Base-by-base conservation (phyloP, 2,113 vertebrate species). In the Columba livia region DNA sequence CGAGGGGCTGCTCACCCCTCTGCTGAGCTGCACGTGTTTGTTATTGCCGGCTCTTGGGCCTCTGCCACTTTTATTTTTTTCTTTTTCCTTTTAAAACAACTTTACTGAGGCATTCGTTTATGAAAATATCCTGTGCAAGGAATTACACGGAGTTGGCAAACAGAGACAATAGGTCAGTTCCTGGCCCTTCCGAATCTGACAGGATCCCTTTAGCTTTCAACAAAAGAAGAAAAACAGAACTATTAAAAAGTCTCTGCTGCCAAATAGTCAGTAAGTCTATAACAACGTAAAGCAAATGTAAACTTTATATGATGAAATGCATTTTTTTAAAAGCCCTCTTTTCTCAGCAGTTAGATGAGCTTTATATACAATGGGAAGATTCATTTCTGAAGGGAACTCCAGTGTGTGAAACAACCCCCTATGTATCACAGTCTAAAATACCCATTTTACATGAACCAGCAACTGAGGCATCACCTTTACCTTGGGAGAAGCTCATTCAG, bases 271-370 rank as follows among this genome's bases (percentile, higher is more conserved):
- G 28, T 42, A 69, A 81, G 57, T 34, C 50, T 62, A 6, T 75
- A 93, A 78, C 54, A 88, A 74, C 24, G 56, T 95, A 94, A 89
- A 89, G 56, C 47, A 86, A 95, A 93, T 93, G 69, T 84, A 97
- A 95, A 95, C 79, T 75, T 61, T 75, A 9, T 44, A 26, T 42
- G 77, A 92, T 78, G 36, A 95, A 95, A 85, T 24, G 36, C 21
- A 24, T 90, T 90, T 87, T 42, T 96, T 65, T 6, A 18, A 75
- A 87, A 77, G 18, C 25, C 10, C 18, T 78, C 23, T 89, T 91
- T 89, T 62, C 74, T 94, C 56, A 81, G 75, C 40, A 58, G 69
- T 86, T 50, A 58, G 19, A 42, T 79, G 69, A 61, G 20, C 34
- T 85, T 95, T 67, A n/a, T 42, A 66, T 31, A 60, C 87, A 85